Percentiles rank a stretch among this genome's conserved stretches.
phyloP scores from a whole-genome alignment of 2,113 vertebrate species.

The Carassius auratus region DNA sequence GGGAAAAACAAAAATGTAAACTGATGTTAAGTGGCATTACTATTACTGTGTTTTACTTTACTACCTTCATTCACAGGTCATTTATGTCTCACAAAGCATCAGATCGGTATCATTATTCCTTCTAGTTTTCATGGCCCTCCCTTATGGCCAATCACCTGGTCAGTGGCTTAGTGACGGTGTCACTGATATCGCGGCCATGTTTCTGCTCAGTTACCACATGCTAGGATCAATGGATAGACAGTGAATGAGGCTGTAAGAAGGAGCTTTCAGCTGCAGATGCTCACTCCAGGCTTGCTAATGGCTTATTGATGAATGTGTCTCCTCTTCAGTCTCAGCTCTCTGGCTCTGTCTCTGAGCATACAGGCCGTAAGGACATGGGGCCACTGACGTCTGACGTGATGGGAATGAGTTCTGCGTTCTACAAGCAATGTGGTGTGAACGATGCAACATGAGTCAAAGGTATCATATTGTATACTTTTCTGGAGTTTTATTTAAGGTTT shows the following conservation, averaged over 20 bases:
- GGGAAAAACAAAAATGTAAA: not conserved
- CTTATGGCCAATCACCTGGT: not conserved
- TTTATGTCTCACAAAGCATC: not conserved
- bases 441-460: not conserved
- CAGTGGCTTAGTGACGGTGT: not conserved
- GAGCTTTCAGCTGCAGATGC: constrained; percentile 49
- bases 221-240: constrained; percentile 46
- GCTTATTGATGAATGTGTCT: constrained; percentile 63
- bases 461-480: too few species aligned
- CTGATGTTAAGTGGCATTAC: not conserved
- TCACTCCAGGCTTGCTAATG: constrained; percentile 51
- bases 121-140: not conserved
- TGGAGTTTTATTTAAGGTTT: too few species aligned
- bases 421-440: not conserved
- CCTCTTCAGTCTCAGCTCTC: constrained; percentile 54
- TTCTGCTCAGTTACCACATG: constrained; percentile 46
- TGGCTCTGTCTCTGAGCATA: constrained; percentile 47
- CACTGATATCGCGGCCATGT: constrained; percentile 16
- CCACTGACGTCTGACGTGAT: constrained; percentile 38
- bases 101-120: not conserved
- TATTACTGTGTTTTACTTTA: not conserved
- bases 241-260: constrained; percentile 51
- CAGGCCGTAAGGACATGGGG: constrained; percentile 43
- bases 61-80: not conserved
- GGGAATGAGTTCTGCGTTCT: constrained; percentile 35